Base-by-base conservation (phyloP, 2,113 vertebrate genomes). In the Mobula birostris region DNA sequence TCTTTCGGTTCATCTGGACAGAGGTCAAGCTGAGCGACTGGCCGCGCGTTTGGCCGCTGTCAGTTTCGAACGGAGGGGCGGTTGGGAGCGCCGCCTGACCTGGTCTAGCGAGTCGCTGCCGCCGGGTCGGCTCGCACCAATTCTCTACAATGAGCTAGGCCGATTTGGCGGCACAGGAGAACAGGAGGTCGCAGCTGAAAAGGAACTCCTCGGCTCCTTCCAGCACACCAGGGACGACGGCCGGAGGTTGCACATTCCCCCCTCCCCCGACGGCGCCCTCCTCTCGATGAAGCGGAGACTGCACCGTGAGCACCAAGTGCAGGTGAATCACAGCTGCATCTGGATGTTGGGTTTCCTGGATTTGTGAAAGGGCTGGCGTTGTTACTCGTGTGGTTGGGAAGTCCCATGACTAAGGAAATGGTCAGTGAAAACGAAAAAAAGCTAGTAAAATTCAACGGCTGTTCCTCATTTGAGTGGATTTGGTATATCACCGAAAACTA, bases 41-140 rank as follows among this genome's bases (percentile, higher is more conserved):
- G 68, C 17, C 32, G 90, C 7, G 32, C 90, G 14, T 32, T 66
- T 61, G 61, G 61, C 7, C 68, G 1, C 68, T 66, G 32, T 36
- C 90, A 74, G 68, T 72, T 93, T 93, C 66, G 72, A 93, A 93
- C 90, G 1, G 68, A 24, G 32, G 32, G 68, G 90, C 90, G 68
- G 68, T 48, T 48, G 78, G 78, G 21, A 36, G 78, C 29, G 78
- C 29, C 7, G 32, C 78, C 7, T 36, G 8, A 29, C 9, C 78
- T 27, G 78, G 78, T 40, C 5, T 14, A 7, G 80, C 12, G 36
- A 9, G 79, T 36, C 15, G 7, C 11, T 83, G 12, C 80, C 2
- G 36, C 36, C 32, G 2, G 1, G 29, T 32, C 78, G 32, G 11
- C 29, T 36, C 29, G 7, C 36, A 8, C 36, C n/a, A 48, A 2